These are phyloP conservation scores for Metridium senile DNA, from an alignment of 92 coral and sea anemone species.

Conservation along the genomic window DNA sequence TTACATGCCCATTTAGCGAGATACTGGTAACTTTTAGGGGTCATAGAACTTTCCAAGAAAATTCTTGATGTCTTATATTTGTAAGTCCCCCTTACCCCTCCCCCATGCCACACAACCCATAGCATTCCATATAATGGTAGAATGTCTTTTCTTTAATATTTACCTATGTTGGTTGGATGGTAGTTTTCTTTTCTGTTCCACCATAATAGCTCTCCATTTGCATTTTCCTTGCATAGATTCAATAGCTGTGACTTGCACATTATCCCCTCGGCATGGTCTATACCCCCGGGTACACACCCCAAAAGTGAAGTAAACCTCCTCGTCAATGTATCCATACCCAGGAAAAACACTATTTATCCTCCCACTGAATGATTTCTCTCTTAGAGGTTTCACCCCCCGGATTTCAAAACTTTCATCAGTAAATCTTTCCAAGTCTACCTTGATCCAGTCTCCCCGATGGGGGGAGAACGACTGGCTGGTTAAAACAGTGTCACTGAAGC, in stretches of 20 bases:
- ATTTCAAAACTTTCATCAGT: constrained; percentile 69
- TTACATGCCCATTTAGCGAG: too few species aligned
- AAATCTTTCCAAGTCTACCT: constrained; percentile 67
- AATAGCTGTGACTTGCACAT: constrained; percentile 81
- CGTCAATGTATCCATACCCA: constrained; percentile 91
- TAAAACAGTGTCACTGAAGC: constrained; percentile 58
- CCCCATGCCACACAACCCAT: too few species aligned
- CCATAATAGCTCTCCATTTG: constrained; percentile 85
- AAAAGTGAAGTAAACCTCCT: constrained; percentile 74
- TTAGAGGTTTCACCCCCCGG: constrained; percentile 84
- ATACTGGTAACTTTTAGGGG: too few species aligned
- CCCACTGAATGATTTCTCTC: constrained; percentile 81
- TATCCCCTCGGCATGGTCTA: constrained; percentile 70
- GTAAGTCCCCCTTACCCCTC: too few species aligned
- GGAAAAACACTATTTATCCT: constrained; percentile 66
- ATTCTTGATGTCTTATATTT: too few species aligned
- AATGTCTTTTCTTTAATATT: constrained; percentile 14
- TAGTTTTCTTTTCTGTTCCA: constrained; percentile 62
- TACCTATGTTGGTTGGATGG: constrained; percentile 48
- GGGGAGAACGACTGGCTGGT: constrained; percentile 50
- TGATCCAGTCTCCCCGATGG: constrained; percentile 88
- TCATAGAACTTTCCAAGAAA: too few species aligned
- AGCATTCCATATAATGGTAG: neutral
- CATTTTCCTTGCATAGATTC: constrained; percentile 85
- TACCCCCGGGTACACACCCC: constrained; percentile 72